These are phyloP conservation scores for Rhipidura dahli DNA, from an alignment of 2,113 vertebrate genomes.

Conservation along the genomic window DNA sequence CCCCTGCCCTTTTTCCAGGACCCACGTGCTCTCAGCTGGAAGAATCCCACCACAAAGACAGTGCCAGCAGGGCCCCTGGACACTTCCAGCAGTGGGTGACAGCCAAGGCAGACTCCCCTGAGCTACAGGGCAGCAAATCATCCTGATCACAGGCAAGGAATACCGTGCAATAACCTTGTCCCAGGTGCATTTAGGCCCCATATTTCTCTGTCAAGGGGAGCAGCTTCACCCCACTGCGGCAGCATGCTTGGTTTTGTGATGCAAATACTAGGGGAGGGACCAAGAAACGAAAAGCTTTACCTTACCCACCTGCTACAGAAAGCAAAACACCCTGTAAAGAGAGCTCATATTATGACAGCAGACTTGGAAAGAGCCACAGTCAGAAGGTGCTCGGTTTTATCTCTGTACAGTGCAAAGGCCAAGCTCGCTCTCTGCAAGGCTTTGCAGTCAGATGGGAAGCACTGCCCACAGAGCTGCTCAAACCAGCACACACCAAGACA, in stretches of 20 bases:
- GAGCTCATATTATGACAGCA: accelerated
- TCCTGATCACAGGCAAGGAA: background rate
- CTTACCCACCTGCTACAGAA: background rate
- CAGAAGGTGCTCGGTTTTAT: background rate
- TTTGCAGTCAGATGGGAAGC: background rate
- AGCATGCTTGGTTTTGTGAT: background rate
- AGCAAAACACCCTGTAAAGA: background rate
- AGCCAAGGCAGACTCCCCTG: background rate
- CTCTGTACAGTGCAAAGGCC: background rate
- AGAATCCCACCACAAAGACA: background rate
- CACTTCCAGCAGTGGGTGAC: background rate
- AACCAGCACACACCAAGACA: background rate
- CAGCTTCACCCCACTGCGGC: background rate
- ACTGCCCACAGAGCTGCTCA: background rate
- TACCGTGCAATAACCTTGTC: background rate
- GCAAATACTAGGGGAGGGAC: background rate
- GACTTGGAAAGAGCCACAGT: background rate
- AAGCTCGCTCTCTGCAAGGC: background rate
- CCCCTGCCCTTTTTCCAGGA: background rate
- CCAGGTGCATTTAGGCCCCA: no score
- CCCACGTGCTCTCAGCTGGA: background rate
- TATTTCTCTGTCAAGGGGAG: background rate
- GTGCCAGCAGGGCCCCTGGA: background rate
- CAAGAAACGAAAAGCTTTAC: background rate
- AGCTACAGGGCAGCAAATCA: background rate